A percentile compares a stretch with the other conserved stretches of the same genome.
These are phyloP conservation scores for Geotrypetes seraphini DNA, from an alignment of 2,797 vertebrate species.

Conservation along the genomic window DNA sequence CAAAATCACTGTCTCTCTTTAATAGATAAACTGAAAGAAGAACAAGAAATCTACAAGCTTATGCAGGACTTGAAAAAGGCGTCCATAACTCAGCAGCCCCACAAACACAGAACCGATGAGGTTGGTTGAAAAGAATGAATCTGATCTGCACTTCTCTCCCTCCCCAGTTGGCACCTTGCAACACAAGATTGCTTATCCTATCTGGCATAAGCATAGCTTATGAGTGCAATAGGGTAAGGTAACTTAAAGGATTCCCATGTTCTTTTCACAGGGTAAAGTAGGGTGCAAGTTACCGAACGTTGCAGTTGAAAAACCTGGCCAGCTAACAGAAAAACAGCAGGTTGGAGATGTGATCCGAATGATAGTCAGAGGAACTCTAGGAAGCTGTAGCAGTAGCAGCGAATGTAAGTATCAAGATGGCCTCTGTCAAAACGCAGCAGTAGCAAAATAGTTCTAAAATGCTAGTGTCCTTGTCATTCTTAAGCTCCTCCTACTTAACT, in stretches of 20 bases:
- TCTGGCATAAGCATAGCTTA: no score
- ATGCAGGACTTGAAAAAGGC: conserved; percentile 84
- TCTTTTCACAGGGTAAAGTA: conserved; percentile 40
- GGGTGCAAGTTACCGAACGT: conserved; percentile 60
- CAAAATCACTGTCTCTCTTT: conserved; percentile 2
- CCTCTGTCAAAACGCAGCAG: no score
- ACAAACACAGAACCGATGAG: conserved; percentile 66
- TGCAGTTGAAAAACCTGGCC: conserved; percentile 58
- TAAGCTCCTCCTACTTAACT: no score
- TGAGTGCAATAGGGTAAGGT: no score
- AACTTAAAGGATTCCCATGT: no score
- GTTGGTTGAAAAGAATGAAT: conserved; percentile 38
- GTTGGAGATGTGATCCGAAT: conserved; percentile 84
- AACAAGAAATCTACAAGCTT: conserved; percentile 94
- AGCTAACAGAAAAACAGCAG: conserved; percentile 64
- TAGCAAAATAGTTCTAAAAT: no score
- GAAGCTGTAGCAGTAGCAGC: conserved; percentile 95
- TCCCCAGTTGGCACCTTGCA: no score
- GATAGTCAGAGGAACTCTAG: conserved; percentile 92
- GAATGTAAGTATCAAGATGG: conserved; percentile 94
- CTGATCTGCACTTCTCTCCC: no score
- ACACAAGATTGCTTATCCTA: no score
- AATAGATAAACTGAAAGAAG: conserved; percentile 86
- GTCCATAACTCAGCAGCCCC: conserved; percentile 76
- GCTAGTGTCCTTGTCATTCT: no score